A percentile compares a stretch with the other conserved stretches of the same genome.
phyloP scores from a whole-genome alignment of 1,140 invertebrate species.

The Magallana angulata region DNA sequence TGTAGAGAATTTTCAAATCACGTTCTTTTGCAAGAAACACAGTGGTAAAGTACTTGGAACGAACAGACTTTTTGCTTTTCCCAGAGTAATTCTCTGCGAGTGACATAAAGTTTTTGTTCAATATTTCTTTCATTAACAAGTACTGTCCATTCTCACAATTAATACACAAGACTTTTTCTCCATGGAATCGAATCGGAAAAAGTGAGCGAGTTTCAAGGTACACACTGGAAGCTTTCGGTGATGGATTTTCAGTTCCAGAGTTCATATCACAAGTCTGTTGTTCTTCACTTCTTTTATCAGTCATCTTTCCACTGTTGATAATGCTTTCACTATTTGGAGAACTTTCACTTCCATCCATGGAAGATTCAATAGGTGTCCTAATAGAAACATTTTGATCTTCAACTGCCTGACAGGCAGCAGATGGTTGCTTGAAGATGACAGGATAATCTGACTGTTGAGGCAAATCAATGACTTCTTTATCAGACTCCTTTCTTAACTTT shows the following conservation, averaged over 20 bases:
- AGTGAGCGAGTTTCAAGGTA: not conserved
- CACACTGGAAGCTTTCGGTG: not conserved
- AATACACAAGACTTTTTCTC: slow-evolving; percentile 12
- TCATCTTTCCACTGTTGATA: too few species aligned
- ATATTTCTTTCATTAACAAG: slow-evolving; percentile 22
- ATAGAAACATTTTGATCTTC: not conserved
- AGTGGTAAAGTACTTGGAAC: not conserved
- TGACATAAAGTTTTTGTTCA: slow-evolving; percentile 15
- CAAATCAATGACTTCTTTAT: not conserved
- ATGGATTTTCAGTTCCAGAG: not conserved
- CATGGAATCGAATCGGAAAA: slow-evolving; percentile 33
- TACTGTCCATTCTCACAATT: slow-evolving; percentile 12
- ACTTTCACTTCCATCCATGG: not conserved
- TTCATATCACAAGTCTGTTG: too few species aligned
- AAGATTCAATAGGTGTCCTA: too few species aligned
- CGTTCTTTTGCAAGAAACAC: slow-evolving; percentile 36
- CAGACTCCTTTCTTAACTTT: not conserved
- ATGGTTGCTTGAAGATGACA: not conserved
- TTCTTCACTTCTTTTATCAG: not conserved
- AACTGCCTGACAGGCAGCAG: not conserved
- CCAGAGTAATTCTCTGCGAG: not conserved
- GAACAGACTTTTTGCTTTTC: not conserved
- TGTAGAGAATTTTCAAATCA: slow-evolving; percentile 31
- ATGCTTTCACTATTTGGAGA: not conserved
- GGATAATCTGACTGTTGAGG: not conserved